Conservation (phyloP, 2,797 vertebrate genomes). For the Apogon talboti region DNA sequence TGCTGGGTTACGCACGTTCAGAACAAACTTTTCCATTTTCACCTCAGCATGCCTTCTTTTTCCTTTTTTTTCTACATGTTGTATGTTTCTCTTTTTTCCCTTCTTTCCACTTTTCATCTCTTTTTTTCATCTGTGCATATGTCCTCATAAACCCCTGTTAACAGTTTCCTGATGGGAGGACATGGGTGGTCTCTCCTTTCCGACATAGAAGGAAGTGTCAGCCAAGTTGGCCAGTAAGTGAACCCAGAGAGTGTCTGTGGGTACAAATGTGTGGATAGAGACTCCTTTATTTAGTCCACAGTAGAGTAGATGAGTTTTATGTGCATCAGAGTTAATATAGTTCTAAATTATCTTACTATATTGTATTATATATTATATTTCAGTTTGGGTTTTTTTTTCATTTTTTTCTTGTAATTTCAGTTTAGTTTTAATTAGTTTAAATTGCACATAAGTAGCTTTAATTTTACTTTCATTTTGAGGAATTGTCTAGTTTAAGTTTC, state of each 20-base stretch:
- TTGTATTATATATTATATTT: too few species aligned
- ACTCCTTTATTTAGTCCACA: not conserved
- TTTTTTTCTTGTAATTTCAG: too few species aligned
- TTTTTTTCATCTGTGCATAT: conserved; percentile 42
- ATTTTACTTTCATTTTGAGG: too few species aligned
- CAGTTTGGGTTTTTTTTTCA: too few species aligned
- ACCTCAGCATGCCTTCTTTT: conserved; percentile 47
- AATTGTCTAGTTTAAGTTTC: too few species aligned
- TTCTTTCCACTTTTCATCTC: conserved; percentile 28
- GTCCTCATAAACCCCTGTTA: conserved; percentile 19
- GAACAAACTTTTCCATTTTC: conserved; percentile 58
- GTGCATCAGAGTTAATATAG: too few species aligned
- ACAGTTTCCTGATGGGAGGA: conserved; percentile 93
- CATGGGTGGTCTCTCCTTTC: conserved; percentile 92
- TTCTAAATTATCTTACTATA: too few species aligned
- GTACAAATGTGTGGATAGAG: not conserved
- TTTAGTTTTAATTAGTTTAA: too few species aligned
- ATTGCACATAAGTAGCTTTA: too few species aligned
- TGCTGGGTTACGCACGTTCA: conserved; percentile 17
- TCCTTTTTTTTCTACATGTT: conserved; percentile 8
- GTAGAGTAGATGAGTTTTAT: too few species aligned
- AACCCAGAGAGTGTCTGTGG: conserved; percentile 6
- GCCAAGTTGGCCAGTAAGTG: conserved; percentile 64
- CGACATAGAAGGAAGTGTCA: conserved; percentile 76
- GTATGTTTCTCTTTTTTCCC: conserved; percentile 16